Percentiles rank a stretch among this genome's conserved stretches.
These are phyloP conservation scores for Folsomia candida DNA, from an alignment of 2,888 invertebrate genomes.

Conservation along the genomic window DNA sequence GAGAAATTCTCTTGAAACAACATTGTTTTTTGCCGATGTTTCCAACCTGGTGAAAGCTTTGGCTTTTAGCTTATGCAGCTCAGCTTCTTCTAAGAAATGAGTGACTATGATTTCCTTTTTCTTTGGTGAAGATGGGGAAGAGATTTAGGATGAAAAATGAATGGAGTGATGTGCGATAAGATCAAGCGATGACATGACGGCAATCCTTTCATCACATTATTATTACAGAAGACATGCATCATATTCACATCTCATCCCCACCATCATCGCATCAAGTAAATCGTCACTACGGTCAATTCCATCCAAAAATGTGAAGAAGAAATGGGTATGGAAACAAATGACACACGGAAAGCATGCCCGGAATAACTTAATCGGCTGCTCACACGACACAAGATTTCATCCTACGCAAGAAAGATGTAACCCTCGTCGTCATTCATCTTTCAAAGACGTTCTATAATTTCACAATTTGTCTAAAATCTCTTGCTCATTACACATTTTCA, in stretches of 20 bases:
- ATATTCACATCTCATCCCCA: slow-evolving; percentile 6
- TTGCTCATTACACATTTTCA: no score
- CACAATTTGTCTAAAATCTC: no score
- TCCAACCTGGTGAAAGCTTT: no score
- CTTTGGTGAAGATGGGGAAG: no score
- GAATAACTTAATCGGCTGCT: slow-evolving; percentile 18
- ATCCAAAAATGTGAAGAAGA: neutral
- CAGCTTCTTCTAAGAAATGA: no score
- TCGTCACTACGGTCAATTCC: neutral
- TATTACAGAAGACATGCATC: slow-evolving; percentile 10
- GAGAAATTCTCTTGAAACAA: no score
- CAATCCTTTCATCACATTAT: slow-evolving; percentile 17
- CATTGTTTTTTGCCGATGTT: no score
- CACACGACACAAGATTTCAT: neutral
- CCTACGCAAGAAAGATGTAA: no score
- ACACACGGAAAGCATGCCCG: slow-evolving; percentile 7
- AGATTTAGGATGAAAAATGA: slow-evolving; percentile 12
- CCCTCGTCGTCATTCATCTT: no score
- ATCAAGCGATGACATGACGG: slow-evolving; percentile 23
- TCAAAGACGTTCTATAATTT: no score
- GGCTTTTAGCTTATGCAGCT: no score
- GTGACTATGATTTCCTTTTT: neutral
- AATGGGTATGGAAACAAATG: neutral
- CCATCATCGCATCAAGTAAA: neutral
- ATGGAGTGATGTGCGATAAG: slow-evolving; percentile 13